Conservation (phyloP, 2,797 vertebrate genomes). For the Poecilia gillii region DNA sequence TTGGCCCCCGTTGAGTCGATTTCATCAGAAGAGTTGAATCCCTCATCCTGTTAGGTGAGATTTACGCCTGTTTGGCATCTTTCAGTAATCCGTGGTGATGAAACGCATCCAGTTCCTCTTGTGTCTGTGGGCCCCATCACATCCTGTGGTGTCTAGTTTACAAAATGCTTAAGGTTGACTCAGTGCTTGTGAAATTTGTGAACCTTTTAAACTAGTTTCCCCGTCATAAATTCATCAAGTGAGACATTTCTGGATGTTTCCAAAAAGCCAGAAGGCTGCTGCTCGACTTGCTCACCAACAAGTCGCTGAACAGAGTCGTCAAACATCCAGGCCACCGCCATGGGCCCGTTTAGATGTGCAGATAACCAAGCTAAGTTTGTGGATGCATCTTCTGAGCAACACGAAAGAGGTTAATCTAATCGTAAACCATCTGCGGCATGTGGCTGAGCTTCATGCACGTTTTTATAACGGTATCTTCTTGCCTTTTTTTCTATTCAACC, state of each 20-base stretch:
- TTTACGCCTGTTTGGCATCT: neutral
- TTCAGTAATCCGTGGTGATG: neutral
- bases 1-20: neutral
- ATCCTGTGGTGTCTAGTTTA: neutral
- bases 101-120: neutral
- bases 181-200: neutral
- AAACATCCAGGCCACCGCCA: constrained; percentile 6
- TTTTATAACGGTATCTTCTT: neutral
- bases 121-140: neutral
- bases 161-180: neutral
- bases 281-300: neutral
- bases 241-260: neutral
- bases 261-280: neutral
- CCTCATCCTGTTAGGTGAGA: neutral
- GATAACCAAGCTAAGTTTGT: neutral
- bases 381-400: neutral
- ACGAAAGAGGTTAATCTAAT: neutral
- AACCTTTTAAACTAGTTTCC: neutral
- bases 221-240: neutral
- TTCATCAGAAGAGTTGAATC: neutral
- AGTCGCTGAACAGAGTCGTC: neutral
- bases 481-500: neutral
- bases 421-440: neutral
- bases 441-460: neutral
- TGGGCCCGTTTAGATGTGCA: constrained; percentile 8